phyloP scores from a whole-genome alignment of 2,113 vertebrate genomes.

The Myodes glareolus region DNA sequence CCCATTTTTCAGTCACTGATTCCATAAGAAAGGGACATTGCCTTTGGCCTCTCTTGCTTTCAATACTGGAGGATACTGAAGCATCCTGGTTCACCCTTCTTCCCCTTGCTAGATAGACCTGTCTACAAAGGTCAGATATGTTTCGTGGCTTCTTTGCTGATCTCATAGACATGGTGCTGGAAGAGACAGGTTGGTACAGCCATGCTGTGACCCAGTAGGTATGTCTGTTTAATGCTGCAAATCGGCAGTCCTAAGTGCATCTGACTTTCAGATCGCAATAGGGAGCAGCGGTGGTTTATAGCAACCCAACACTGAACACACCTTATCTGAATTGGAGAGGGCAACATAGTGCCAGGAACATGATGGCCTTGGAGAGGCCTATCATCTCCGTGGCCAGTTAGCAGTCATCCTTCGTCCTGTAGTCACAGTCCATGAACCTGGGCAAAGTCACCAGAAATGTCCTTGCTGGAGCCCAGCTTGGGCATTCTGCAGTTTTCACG shows the following conservation, averaged over 20 bases:
- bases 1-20: not conserved
- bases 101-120: not conserved
- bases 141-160: not conserved
- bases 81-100: not conserved
- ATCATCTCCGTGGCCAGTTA: not conserved
- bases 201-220: no score
- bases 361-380: not conserved
- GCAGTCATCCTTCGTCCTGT: not conserved
- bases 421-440: not conserved
- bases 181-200: not conserved
- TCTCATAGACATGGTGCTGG: not conserved
- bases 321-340: not conserved
- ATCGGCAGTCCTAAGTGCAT: not conserved
- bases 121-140: not conserved
- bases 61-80: not conserved
- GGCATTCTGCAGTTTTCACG: not conserved
- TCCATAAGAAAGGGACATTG: not conserved
- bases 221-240: not conserved
- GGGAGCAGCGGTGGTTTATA: not conserved
- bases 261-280: not conserved
- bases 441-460: not conserved
- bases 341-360: slow-evolving; percentile 1
- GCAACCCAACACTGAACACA: not conserved
- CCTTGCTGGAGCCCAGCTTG: not conserved
- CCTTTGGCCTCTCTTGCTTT: not conserved